phyloP scores from a whole-genome alignment of 2,797 vertebrate genomes.

The Enteromius argenteus region DNA sequence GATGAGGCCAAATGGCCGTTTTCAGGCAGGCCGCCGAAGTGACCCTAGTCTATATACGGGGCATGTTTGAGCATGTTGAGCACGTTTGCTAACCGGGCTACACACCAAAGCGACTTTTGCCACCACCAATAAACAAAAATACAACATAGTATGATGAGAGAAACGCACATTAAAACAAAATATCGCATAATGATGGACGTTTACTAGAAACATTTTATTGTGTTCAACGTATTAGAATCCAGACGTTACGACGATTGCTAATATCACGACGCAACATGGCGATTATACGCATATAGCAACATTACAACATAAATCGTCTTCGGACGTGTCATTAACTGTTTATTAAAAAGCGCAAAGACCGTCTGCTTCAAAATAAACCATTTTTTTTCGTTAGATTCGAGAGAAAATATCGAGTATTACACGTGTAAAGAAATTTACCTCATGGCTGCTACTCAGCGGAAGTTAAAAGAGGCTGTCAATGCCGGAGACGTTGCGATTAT shows the following conservation, averaged over 20 bases:
- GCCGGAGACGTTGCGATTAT: neutral
- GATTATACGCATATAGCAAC: neutral
- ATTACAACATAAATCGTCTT: too few relatives aligned
- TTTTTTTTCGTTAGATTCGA: neutral
- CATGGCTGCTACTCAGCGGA: conserved; percentile 25
- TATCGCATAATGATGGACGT: neutral
- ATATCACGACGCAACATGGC: conserved; percentile 23
- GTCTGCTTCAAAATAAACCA: too few relatives aligned
- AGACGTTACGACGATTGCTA: neutral
- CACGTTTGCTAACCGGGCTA: neutral
- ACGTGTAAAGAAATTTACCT: neutral
- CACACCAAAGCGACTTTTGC: neutral
- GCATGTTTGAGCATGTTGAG: neutral
- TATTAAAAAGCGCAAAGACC: neutral
- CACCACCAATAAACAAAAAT: too few relatives aligned
- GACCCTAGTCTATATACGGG: neutral
- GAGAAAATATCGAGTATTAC: neutral
- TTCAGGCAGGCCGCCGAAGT: neutral
- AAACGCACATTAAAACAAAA: neutral
- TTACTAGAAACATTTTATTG: neutral
- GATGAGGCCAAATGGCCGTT: neutral
- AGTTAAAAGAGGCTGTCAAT: neutral
- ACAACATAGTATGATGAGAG: too few relatives aligned
- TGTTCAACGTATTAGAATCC: neutral
- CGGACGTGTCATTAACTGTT: neutral